phyloP scores from a whole-genome alignment of 2,888 invertebrate genomes.

The Ectropis crepuscularia region DNA sequence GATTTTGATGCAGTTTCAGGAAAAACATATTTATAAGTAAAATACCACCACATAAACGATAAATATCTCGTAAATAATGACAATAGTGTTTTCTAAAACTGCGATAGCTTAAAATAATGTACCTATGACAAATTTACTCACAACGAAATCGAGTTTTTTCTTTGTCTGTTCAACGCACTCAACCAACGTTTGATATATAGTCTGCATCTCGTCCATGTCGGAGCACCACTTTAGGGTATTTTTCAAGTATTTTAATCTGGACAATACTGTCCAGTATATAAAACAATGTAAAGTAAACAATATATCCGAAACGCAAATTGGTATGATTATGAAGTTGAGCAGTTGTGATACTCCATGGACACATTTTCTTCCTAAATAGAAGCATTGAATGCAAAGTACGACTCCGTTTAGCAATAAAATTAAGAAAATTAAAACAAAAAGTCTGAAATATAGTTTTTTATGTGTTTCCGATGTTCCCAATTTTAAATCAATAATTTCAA shows the following conservation, averaged over 20 bases:
- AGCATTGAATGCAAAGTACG: background rate
- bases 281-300: background rate
- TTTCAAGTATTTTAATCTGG: constrained; percentile 3
- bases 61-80: background rate
- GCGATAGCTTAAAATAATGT: background rate
- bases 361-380: background rate
- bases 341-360: background rate
- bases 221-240: background rate
- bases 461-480: background rate
- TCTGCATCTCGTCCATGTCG: constrained; percentile 7
- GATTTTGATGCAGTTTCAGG: no score
- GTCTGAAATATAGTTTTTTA: background rate
- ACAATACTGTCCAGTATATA: constrained; percentile 3
- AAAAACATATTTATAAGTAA: no score
- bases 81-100: no score
- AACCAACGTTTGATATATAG: constrained; percentile 1
- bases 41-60: no score
- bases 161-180: constrained; percentile 6
- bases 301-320: background rate
- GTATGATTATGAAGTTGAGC: background rate
- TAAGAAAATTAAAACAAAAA: background rate
- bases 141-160: constrained; percentile 7
- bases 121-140: constrained; percentile 1
- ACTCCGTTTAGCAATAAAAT: background rate
- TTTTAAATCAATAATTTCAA: background rate